phyloP scores from a whole-genome alignment of 1,140 invertebrate species.

The Zaprionus gabonicus region DNA sequence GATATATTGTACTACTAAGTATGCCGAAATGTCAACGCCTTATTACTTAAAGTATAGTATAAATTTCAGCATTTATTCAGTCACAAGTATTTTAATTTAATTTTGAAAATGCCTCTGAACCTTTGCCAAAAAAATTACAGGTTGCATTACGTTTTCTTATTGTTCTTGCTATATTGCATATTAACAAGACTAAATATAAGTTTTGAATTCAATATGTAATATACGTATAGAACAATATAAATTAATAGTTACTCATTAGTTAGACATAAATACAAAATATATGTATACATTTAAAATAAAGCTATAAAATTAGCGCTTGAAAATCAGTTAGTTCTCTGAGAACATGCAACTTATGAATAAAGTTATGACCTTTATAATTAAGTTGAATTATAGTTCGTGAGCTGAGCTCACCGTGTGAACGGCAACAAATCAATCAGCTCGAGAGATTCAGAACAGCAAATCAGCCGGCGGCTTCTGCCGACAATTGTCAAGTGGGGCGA shows the following conservation, averaged over 20 bases:
- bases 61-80: conserved; percentile 21
- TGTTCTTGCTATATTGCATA: neutral
- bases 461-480: neutral
- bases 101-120: conserved; percentile 29
- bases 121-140: conserved; percentile 20
- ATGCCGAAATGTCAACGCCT: conserved; percentile 51
- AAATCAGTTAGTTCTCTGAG: no score
- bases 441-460: neutral
- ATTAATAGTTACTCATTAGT: no score
- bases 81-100: conserved; percentile 30
- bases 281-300: no score
- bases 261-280: no score
- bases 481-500: neutral
- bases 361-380: neutral
- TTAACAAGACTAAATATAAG: neutral
- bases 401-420: conserved; percentile 3
- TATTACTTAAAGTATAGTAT: conserved; percentile 38
- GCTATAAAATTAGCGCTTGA: no score
- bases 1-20: neutral
- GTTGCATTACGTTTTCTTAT: neutral
- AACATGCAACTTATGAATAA: no score
- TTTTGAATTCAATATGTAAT: no score
- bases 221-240: no score
- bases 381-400: neutral
- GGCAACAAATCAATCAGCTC: neutral